These are phyloP conservation scores for Hemicentrotus pulcherrimus DNA, from an alignment of 35 echinoderm and acorn worm genomes.

Conservation along the genomic window DNA sequence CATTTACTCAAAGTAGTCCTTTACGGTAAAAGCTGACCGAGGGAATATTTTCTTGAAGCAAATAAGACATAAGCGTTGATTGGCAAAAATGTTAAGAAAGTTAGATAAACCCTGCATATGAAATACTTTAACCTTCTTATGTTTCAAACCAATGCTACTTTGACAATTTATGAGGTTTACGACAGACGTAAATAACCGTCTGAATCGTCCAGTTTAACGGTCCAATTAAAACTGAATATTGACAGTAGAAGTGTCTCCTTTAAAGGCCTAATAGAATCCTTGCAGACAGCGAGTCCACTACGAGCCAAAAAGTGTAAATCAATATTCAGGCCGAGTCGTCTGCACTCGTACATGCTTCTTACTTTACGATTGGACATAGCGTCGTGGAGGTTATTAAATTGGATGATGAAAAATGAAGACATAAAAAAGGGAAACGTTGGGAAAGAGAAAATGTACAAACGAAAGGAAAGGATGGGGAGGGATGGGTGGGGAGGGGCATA, in stretches of 20 bases:
- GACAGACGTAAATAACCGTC: not conserved
- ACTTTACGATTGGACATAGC: constrained; percentile 32
- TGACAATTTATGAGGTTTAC: constrained; percentile 1
- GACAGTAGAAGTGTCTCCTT: not conserved
- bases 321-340: constrained; percentile 34
- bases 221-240: not conserved
- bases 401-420: not conserved
- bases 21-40: no score
- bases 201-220: constrained; percentile 1
- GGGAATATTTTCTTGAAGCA: no score
- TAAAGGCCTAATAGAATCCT: not conserved
- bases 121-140: no score
- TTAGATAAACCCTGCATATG: no score
- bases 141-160: not conserved
- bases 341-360: not conserved
- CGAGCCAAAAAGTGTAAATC: constrained; percentile 34
- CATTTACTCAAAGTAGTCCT: no score
- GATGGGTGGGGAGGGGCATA: not conserved
- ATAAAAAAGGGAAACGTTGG: not conserved
- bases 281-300: not conserved
- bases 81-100: no score
- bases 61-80: no score
- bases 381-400: constrained; percentile 15
- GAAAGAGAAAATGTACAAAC: not conserved
- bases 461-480: not conserved